Evolutionary conservation across 2,113 vertebrate genomes (phyloP).

Genomic region (Crotalus helleri): DNA sequence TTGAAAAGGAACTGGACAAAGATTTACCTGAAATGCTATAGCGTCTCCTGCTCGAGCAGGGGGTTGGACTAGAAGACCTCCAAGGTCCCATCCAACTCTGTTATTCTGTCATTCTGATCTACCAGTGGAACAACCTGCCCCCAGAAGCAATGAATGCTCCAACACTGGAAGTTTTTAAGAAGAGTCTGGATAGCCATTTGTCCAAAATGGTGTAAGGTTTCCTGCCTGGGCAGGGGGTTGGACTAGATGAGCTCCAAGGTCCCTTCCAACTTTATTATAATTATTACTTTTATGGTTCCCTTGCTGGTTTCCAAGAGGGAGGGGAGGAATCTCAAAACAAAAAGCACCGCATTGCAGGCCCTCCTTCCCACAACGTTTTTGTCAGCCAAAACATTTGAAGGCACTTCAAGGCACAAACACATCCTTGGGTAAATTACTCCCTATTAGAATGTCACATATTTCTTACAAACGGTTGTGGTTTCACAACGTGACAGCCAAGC

Average conservation of each 20-base stretch:
- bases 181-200: too few relatives aligned
- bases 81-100: too few relatives aligned
- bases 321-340: slow-evolving; percentile 66
- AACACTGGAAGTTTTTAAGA: too few relatives aligned
- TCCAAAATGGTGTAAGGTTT: not conserved
- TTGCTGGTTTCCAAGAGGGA: slow-evolving; percentile 63
- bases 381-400: slow-evolving; percentile 67
- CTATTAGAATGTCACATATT: slow-evolving; percentile 84
- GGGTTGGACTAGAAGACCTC: too few relatives aligned
- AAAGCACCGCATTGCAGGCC: slow-evolving; percentile 68
- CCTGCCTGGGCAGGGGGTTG: not conserved
- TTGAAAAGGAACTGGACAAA: too few relatives aligned
- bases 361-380: slow-evolving; percentile 69
- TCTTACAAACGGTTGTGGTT: slow-evolving; percentile 78
- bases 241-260: not conserved
- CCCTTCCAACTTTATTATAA: too few relatives aligned
- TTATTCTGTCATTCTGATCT: too few relatives aligned
- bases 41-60: too few relatives aligned
- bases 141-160: too few relatives aligned
- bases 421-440: slow-evolving; percentile 83
- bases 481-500: slow-evolving; percentile 73
- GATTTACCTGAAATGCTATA: too few relatives aligned
- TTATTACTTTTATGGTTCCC: not conserved
- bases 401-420: slow-evolving; percentile 79
- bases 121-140: too few relatives aligned